Conservation (phyloP, 2,888 invertebrate species). For the Rosalia funebris region DNA sequence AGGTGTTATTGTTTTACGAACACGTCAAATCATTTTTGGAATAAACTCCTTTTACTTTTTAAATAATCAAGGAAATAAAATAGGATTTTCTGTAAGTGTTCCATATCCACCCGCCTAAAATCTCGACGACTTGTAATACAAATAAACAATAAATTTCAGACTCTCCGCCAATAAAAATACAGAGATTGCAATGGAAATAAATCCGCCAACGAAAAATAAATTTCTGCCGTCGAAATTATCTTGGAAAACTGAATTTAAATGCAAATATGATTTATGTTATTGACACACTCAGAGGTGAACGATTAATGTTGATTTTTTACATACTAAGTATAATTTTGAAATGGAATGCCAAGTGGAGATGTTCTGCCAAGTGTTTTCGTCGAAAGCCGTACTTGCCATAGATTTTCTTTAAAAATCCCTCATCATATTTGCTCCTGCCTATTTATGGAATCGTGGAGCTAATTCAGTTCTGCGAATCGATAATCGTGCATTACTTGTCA, state of each 20-base stretch:
- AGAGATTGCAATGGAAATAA: constrained; percentile 21
- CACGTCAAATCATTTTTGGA: too few species aligned
- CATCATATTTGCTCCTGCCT: too few species aligned
- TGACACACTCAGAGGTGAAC: constrained; percentile 4
- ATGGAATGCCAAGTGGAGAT: constrained; percentile 1
- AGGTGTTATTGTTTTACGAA: too few species aligned
- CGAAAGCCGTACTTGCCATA: constrained; percentile 1
- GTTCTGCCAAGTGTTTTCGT: neutral
- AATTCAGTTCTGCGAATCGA: too few species aligned
- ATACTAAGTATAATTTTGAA: constrained; percentile 6
- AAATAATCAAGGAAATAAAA: neutral
- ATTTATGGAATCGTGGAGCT: too few species aligned
- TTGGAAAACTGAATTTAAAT: constrained; percentile 1
- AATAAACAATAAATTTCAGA: constrained; percentile 19
- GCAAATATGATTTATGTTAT: constrained; percentile 14
- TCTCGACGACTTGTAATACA: constrained; percentile 13
- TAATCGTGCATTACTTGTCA: too few species aligned
- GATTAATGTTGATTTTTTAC: neutral
- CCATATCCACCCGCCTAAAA: constrained; percentile 13
- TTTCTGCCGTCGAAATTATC: constrained; percentile 11
- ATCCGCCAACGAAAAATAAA: constrained; percentile 21
- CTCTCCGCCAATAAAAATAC: constrained; percentile 17
- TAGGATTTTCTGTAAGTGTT: neutral
- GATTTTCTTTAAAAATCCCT: neutral
- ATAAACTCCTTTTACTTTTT: neutral